Percentiles rank a stretch among this genome's conserved stretches.
phyloP scores from a whole-genome alignment of 53 echinoderm and acorn worm species.

The Luidia sarsii region DNA sequence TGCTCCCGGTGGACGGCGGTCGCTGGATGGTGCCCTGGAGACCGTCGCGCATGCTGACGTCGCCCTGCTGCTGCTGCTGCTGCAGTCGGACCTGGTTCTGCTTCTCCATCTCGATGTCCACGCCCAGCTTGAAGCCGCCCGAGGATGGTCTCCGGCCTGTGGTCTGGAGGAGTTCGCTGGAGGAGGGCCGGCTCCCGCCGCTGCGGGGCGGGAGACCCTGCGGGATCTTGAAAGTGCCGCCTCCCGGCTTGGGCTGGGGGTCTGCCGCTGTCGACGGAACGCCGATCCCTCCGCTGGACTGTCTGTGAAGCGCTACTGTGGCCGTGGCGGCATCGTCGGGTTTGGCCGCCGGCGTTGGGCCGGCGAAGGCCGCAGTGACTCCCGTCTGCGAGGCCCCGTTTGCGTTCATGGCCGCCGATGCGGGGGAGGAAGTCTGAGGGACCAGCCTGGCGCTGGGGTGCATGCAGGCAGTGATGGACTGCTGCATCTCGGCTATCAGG shows the following conservation, averaged over 20 bases:
- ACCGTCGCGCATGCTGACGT: constrained; percentile 33
- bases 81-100: neutral
- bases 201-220: constrained; percentile 14
- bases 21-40: constrained; percentile 22
- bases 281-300: neutral
- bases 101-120: constrained; percentile 35
- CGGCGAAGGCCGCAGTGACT: neutral
- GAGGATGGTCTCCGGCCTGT: constrained; percentile 34
- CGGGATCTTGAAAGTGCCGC: constrained; percentile 24
- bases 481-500: constrained; percentile 45
- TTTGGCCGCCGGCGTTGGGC: neutral
- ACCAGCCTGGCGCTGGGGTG: neutral
- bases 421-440: constrained; percentile 11
- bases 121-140: constrained; percentile 34
- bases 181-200: constrained; percentile 8
- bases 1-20: constrained; percentile 55
- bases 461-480: constrained; percentile 27
- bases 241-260: neutral
- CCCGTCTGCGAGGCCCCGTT: neutral
- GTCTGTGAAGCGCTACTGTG: no score
- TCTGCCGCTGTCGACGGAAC: neutral
- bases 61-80: constrained; percentile 9
- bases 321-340: constrained; percentile 5
- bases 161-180: constrained; percentile 26
- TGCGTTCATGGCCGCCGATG: neutral